Evolutionary conservation across 2,888 invertebrate species (phyloP), one percentile per base, ranked within the genome.

Genomic region (Andrena praecox): DNA sequence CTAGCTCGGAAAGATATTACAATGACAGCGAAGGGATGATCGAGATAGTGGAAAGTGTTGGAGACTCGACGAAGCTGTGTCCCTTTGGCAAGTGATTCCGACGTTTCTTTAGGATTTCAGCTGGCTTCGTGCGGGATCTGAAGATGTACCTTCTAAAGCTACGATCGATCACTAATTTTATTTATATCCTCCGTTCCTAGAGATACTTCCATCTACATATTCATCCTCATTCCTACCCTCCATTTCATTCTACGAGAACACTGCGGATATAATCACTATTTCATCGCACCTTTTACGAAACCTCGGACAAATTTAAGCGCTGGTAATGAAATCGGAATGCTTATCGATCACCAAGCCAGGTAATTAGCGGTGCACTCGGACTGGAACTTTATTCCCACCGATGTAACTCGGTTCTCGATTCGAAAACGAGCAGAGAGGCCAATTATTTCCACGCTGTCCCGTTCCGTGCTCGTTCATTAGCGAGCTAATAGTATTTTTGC

Each of bases 391-490:
- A 48, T 50, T 29, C 27, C 62, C 52, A 56, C 6, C 63, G 31
- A 33, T 24, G 29, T 35, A 48, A 68, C 67, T 52, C 24, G 63
- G 29, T 56, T 68, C 5, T 33, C 63, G 77, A 66, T 74, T 67
- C 67, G 71, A 71, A 76, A 74, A 70, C 62, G 56, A 27, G 24
- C 68, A 59, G 52, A 63, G 70, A 80, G 42, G 76, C 59, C 50
- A 59, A 66, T 85, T 74, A 80, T 70, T 68, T 74, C 63, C 42
- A 48, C 35, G 56, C 24, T 56, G 16, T 16, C 50, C 62, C 62
- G 75, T 76, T 83, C 76, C 63, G 8, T 20, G 29, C 50, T 69
- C 64, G 72, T 77, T 84, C 76, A 75, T 73, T 69, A 79, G n/a
- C 69, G 5, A 42, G 24, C 56, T 68, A 50, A 74, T 66, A 20